These are phyloP conservation scores for Hemiprocne comata DNA, from an alignment of 2,113 vertebrate genomes.

Conservation along the genomic window DNA sequence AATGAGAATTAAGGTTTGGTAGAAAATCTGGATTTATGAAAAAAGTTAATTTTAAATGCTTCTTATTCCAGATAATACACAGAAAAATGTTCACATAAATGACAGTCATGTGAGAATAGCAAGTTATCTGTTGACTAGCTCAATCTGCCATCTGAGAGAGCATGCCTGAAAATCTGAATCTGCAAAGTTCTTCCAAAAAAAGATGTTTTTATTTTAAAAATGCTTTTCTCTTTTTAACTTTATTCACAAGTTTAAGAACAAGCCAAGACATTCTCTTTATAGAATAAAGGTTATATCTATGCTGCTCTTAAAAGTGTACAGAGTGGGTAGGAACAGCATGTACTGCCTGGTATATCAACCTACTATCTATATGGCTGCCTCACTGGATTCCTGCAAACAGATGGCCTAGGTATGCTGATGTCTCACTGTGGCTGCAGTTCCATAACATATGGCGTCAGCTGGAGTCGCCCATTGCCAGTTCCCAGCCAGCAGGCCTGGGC, in stretches of 20 bases:
- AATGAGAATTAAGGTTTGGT: not conserved
- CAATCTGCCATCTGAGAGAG: not conserved
- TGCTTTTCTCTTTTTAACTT: not conserved
- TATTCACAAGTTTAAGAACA: not conserved
- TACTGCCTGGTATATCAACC: not conserved
- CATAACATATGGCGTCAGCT: not conserved
- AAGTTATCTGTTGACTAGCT: not conserved
- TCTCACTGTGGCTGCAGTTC: not conserved
- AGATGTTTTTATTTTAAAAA: not conserved
- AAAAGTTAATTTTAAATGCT: not conserved
- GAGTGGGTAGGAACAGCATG: conserved; percentile 20
- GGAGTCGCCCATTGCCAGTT: not conserved
- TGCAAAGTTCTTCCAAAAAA: not conserved
- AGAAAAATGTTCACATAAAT: not conserved
- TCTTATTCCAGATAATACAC: not conserved
- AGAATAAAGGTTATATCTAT: not conserved
- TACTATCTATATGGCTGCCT: not conserved
- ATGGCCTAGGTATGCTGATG: not conserved
- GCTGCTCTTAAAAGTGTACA: not conserved
- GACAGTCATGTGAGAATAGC: not conserved
- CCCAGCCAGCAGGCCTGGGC: not conserved
- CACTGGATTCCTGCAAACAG: not conserved
- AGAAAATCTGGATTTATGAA: not conserved
- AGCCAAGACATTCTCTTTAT: not conserved
- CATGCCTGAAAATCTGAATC: not conserved